These are phyloP conservation scores for Silurus asotus DNA, from an alignment of 2,113 vertebrate genomes.

Conservation along the genomic window DNA sequence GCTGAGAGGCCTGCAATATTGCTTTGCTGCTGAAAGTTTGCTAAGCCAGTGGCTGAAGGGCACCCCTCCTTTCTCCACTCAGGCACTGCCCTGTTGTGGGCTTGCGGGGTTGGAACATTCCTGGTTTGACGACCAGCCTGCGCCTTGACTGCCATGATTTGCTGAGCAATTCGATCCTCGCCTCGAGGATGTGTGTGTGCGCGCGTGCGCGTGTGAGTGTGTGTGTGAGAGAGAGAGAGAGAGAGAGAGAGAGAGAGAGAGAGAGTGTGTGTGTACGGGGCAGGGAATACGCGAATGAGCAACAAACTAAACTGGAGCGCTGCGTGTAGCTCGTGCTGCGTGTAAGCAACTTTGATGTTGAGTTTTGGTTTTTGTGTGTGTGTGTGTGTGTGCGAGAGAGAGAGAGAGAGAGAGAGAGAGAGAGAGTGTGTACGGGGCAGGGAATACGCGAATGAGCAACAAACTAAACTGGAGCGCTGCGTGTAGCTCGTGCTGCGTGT, in stretches of 20 bases:
- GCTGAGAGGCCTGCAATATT: constrained; percentile 35
- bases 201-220: constrained; percentile 49
- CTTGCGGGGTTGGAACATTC: constrained; percentile 74
- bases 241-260: not conserved
- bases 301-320: constrained; percentile 4
- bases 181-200: constrained; percentile 69
- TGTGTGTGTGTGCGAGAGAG: constrained; percentile 44
- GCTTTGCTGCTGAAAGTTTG: constrained; percentile 57
- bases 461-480: not conserved
- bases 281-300: constrained; percentile 27
- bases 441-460: constrained; percentile 35
- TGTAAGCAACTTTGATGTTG: constrained; percentile 33
- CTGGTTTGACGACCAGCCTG: constrained; percentile 71
- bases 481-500: not conserved
- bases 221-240: too few species aligned
- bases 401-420: not conserved
- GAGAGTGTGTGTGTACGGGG: too few species aligned
- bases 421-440: too few species aligned
- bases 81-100: constrained; percentile 43
- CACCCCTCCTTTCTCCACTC: constrained; percentile 46
- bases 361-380: constrained; percentile 50
- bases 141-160: constrained; percentile 67
- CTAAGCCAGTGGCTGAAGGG: constrained; percentile 57
- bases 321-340: not conserved
- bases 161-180: constrained; percentile 73